phyloP scores from a whole-genome alignment of 1,140 invertebrate genomes.

The Mercenaria mercenaria region DNA sequence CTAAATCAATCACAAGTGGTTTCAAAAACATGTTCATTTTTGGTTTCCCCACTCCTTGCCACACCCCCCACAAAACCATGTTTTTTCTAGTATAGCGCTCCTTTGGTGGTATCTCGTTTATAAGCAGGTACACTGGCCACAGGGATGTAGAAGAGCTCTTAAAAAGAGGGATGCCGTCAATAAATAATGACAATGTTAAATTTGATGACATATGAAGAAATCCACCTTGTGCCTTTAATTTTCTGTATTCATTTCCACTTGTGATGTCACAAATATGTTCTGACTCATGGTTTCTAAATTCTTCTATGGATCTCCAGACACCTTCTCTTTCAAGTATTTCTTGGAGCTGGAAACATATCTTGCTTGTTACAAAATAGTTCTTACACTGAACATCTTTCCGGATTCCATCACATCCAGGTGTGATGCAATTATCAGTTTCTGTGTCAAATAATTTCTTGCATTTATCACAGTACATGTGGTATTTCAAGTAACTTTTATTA shows the following conservation, averaged over 20 bases:
- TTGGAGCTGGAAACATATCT: not conserved
- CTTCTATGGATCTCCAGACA: slow-evolving; percentile 1
- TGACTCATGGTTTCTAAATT: not conserved
- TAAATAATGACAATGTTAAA: slow-evolving; percentile 48
- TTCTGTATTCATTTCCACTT: slow-evolving; percentile 20
- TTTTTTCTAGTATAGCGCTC: slow-evolving; percentile 31
- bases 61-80: slow-evolving; percentile 50
- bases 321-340: slow-evolving; percentile 25
- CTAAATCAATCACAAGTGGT: slow-evolving; percentile 26
- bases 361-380: slow-evolving; percentile 41
- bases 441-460: slow-evolving; percentile 36
- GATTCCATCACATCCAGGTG: not conserved
- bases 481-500: not conserved
- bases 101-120: slow-evolving; percentile 49
- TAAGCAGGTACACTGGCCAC: slow-evolving; percentile 50
- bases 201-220: slow-evolving; percentile 22
- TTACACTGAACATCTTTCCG: not conserved
- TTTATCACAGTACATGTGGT: slow-evolving; percentile 19
- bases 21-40: slow-evolving; percentile 23
- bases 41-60: slow-evolving; percentile 23
- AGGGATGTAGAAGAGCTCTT: slow-evolving; percentile 54
- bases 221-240: not conserved
- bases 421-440: not conserved
- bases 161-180: slow-evolving; percentile 38
- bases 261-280: not conserved